Percentiles rank a stretch among this genome's conserved stretches.
Conservation (phyloP, 2,888 invertebrate species). For the Ormyrus thymus region DNA sequence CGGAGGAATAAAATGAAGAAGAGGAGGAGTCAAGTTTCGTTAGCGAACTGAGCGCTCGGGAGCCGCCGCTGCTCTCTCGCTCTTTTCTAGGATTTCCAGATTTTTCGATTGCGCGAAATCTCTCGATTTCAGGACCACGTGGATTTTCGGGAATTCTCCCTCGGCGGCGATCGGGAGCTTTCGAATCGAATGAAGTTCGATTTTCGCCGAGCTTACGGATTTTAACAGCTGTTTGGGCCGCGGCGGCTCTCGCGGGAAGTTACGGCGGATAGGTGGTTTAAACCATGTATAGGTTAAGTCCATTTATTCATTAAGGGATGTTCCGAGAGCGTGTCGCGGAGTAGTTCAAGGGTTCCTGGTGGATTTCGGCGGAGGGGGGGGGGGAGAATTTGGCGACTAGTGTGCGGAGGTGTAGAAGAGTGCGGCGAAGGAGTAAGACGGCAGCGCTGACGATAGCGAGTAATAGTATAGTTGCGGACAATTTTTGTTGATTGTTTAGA, state of each 20-base stretch:
- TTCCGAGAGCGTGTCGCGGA: too few relatives aligned
- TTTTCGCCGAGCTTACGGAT: constrained; percentile 2
- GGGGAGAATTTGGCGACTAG: not conserved
- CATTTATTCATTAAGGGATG: too few relatives aligned
- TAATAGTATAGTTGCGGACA: too few relatives aligned
- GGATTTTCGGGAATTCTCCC: not conserved
- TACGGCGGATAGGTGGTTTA: not conserved
- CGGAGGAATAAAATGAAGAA: not conserved
- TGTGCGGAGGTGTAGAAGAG: too few relatives aligned
- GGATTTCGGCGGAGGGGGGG: too few relatives aligned
- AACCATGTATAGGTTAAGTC: too few relatives aligned
- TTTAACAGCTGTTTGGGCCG: not conserved
- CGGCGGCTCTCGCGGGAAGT: not conserved
- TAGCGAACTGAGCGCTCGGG: constrained; percentile 7
- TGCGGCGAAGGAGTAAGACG: too few relatives aligned
- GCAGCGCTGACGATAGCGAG: too few relatives aligned
- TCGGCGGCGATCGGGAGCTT: not conserved
- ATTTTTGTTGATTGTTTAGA: too few relatives aligned
- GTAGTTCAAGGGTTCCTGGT: too few relatives aligned
- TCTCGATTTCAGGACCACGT: not conserved
- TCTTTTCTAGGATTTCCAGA: constrained; percentile 45
- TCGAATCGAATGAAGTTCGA: not conserved
- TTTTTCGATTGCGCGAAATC: constrained; percentile 26
- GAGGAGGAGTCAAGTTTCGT: constrained; percentile 31
- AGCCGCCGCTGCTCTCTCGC: constrained; percentile 19